These are phyloP conservation scores for Nomada ferruginata DNA, from an alignment of 2,888 invertebrate genomes.

Conservation along the genomic window DNA sequence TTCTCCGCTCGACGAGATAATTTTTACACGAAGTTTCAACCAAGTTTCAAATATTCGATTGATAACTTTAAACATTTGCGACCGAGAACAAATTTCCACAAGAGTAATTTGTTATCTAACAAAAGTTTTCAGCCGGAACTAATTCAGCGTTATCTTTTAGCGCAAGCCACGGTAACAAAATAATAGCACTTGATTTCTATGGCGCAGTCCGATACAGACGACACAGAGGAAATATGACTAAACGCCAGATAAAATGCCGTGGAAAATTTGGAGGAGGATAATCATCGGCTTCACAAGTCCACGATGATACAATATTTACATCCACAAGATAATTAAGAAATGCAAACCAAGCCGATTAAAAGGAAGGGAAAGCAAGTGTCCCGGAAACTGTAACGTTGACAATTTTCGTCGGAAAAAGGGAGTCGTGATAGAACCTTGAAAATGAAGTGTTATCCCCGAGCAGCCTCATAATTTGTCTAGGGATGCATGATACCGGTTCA, in stretches of 20 bases:
- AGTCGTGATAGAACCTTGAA: not conserved
- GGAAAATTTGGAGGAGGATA: constrained; percentile 36
- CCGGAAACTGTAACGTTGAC: not conserved
- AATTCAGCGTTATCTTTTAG: not conserved
- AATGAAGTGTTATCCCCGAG: constrained; percentile 1
- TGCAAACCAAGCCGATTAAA: not conserved
- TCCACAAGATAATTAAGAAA: not conserved
- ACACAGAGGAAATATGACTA: constrained; percentile 10
- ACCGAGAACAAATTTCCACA: not conserved
- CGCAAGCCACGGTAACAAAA: not conserved
- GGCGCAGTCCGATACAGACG: too few species aligned
- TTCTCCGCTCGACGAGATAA: not conserved
- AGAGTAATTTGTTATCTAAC: not conserved
- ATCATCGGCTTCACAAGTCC: not conserved
- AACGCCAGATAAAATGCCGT: constrained; percentile 28
- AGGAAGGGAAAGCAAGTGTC: not conserved
- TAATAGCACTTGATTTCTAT: too few species aligned
- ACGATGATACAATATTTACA: not conserved
- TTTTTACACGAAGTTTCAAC: not conserved
- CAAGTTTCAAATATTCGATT: too few species aligned
- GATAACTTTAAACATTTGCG: not conserved
- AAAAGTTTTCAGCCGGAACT: not conserved
- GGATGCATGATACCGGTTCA: not conserved
- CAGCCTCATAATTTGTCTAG: constrained; percentile 2
- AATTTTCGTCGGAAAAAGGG: not conserved